Conservation (phyloP, 2,888 invertebrate genomes). For the Philaethria dido region DNA sequence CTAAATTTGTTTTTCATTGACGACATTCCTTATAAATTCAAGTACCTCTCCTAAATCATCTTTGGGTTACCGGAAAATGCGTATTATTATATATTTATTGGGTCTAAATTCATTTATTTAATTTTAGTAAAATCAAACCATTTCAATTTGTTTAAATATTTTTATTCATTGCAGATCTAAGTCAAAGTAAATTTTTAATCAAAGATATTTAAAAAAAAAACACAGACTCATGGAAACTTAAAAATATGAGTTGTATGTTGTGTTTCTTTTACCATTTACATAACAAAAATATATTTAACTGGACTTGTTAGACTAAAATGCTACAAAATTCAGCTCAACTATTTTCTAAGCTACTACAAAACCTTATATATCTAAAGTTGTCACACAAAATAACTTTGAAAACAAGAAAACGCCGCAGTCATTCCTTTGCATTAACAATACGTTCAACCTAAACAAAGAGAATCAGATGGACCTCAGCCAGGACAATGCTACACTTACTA, state of each 20-base stretch:
- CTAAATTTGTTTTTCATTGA: slow-evolving; percentile 80
- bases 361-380: background rate
- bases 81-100: slow-evolving; percentile 63
- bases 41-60: slow-evolving; percentile 78
- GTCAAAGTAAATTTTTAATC: no score
- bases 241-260: no score
- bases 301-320: background rate
- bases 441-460: slow-evolving; percentile 72
- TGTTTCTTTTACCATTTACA: no score
- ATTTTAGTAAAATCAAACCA: background rate
- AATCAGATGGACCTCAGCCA: slow-evolving; percentile 60
- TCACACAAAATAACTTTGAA: background rate
- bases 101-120: background rate
- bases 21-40: slow-evolving; percentile 72
- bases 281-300: no score
- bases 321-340: background rate
- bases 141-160: background rate
- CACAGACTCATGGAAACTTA: no score
- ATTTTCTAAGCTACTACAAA: background rate
- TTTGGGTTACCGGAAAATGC: slow-evolving; percentile 61
- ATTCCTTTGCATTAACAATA: slow-evolving; percentile 66
- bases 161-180: background rate
- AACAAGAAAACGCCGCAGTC: slow-evolving; percentile 36
- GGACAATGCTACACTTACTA: slow-evolving; percentile 50
- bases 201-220: no score